phyloP scores from a whole-genome alignment of 2,888 invertebrate species.

The Parascotia fuliginaria region DNA sequence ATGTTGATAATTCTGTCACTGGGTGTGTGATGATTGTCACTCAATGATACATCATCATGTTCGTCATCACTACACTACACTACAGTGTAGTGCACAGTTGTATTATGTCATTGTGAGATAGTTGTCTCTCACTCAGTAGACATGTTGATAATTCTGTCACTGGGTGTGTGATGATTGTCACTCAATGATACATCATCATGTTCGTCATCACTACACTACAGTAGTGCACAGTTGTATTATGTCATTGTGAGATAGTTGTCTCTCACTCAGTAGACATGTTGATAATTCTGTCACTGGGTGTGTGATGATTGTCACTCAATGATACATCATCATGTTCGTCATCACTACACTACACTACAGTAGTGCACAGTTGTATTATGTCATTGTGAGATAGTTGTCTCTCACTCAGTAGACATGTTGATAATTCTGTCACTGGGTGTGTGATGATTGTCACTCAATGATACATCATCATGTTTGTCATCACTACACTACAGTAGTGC shows the following conservation, averaged over 20 bases:
- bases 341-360: too few species aligned
- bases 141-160: slow-evolving; percentile 39
- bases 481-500: too few species aligned
- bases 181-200: slow-evolving; percentile 2
- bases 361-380: too few species aligned
- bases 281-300: slow-evolving; percentile 41
- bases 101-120: not conserved
- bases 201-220: not conserved
- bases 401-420: too few species aligned
- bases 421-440: too few species aligned
- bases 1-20: slow-evolving; percentile 16
- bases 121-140: slow-evolving; percentile 20
- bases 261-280: slow-evolving; percentile 21
- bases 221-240: not conserved
- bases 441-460: too few species aligned
- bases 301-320: slow-evolving; percentile 21
- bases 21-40: not conserved
- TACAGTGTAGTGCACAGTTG: slow-evolving; percentile 14
- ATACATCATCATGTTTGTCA: too few species aligned
- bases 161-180: slow-evolving; percentile 11
- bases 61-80: not conserved
- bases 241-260: not conserved
- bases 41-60: not conserved
- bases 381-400: too few species aligned
- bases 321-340: too few species aligned